Conservation (phyloP, 2,113 vertebrate genomes). For the Chelonoidis abingdonii region DNA sequence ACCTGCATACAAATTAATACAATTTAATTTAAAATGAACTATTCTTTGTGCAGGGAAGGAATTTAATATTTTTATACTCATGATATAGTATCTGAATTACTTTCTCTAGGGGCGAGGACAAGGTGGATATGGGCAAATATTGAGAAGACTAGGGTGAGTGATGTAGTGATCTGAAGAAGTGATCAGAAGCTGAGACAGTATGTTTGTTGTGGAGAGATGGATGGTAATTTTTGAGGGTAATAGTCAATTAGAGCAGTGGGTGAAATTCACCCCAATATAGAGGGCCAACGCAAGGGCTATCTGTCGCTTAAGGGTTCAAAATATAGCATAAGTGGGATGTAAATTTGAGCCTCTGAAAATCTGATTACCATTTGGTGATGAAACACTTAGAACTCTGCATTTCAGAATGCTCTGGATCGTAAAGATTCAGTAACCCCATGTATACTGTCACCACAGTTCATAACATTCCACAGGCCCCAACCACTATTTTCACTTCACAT, state of each 20-base stretch:
- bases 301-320: not conserved
- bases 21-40: not conserved
- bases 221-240: not conserved
- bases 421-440: not conserved
- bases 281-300: not conserved
- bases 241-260: not conserved
- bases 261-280: not conserved
- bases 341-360: not conserved
- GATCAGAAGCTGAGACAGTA: not conserved
- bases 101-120: not conserved
- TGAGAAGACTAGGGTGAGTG: not conserved
- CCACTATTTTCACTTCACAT: not conserved
- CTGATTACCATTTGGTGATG: not conserved
- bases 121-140: not conserved
- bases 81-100: not conserved
- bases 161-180: not conserved
- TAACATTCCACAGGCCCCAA: not conserved
- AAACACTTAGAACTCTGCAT: slow-evolving; percentile 49
- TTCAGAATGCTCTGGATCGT: not conserved
- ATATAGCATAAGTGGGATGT: not conserved
- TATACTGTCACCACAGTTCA: not conserved
- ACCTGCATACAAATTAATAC: not conserved
- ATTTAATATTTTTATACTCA: fast-evolving
- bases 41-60: not conserved
- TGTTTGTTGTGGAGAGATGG: not conserved